Evolutionary conservation across 2,888 invertebrate genomes (phyloP), one percentile per base, ranked within the genome.

Genomic region (Volucella zonaria): DNA sequence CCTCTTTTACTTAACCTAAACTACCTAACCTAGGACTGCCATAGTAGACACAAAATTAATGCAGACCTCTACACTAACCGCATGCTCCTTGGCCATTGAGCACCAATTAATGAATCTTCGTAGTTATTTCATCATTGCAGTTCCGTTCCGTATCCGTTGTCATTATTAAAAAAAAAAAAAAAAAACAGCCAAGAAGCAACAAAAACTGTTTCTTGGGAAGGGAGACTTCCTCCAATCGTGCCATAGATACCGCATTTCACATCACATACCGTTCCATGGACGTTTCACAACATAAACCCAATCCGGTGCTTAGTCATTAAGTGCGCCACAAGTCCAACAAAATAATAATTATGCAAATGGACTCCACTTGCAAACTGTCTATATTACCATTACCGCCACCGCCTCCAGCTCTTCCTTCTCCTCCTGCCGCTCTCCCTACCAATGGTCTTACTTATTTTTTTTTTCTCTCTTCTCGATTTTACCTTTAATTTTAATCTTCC

Each of bases 211-310:
- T 85, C 85, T 76, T 68, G 81, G 68, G 81, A 77, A 81, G 76
- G 81, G 81, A 67, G 71, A 76, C 52, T 80, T 67, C 47, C 45
- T 47, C 54, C 62, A 8, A 52, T 45, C 12, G n/a, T 51, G 64
- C 49, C 59, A 56, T 23, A 54, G 62, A 40, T 38, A 74, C 62
- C 61, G 47, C 62, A 74, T 74, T 67, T 73, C 47, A 73, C 58
- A 74, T 61, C 54, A 61, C 47, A 73, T 71, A 75, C 81, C 85
- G 85, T 85, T 80, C 47, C 85, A 81, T 81, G 59, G 71, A 81
- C 81, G 85, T 85, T 81, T 85, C 85, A 85, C 85, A 81, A 85
- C 85, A 85, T 85, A 85, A 85, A 85, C 73, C 71, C 85, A 85
- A 81, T 81, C 71, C 81, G 85, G 81, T 85, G 85, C 81, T 58